Percentiles rank a stretch among this genome's conserved stretches.
These are phyloP conservation scores for Hemibagrus guttatus DNA, from an alignment of 2,797 vertebrate genomes.

Conservation along the genomic window DNA sequence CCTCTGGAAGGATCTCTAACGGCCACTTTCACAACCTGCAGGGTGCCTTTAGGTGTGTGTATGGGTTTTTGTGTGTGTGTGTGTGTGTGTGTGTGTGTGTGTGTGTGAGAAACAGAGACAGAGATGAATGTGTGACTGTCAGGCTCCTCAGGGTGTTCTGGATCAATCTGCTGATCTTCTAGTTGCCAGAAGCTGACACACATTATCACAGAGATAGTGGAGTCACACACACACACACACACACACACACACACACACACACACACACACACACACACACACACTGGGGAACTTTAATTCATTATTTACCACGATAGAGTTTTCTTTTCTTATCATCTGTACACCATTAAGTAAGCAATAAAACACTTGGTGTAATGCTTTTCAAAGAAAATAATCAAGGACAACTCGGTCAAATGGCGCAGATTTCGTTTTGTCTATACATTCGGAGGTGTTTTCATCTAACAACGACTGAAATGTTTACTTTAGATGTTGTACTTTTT, in stretches of 20 bases:
- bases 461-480: not conserved
- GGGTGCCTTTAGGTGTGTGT: slow-evolving; percentile 30
- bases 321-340: not conserved
- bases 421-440: not conserved
- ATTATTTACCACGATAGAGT: not conserved
- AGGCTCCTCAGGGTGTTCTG: slow-evolving; percentile 22
- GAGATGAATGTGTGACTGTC: slow-evolving; percentile 27
- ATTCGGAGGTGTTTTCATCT: not conserved
- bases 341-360: not conserved
- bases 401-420: not conserved
- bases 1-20: not conserved
- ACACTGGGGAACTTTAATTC: not conserved
- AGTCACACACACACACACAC: not conserved
- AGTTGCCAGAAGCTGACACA: slow-evolving; percentile 38
- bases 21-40: slow-evolving; percentile 17
- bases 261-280: not conserved
- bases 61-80: slow-evolving; percentile 22
- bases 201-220: slow-evolving; percentile 25
- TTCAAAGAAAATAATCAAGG: not conserved
- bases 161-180: slow-evolving; percentile 37
- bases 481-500: not conserved
- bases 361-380: not conserved
- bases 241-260: slow-evolving; percentile 16
- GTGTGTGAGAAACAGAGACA: not conserved
- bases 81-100: slow-evolving; percentile 17